Evolutionary conservation across 1,140 invertebrate species (phyloP), one percentile per base, ranked within the genome.

Genomic region (Drosophila truncata): DNA sequence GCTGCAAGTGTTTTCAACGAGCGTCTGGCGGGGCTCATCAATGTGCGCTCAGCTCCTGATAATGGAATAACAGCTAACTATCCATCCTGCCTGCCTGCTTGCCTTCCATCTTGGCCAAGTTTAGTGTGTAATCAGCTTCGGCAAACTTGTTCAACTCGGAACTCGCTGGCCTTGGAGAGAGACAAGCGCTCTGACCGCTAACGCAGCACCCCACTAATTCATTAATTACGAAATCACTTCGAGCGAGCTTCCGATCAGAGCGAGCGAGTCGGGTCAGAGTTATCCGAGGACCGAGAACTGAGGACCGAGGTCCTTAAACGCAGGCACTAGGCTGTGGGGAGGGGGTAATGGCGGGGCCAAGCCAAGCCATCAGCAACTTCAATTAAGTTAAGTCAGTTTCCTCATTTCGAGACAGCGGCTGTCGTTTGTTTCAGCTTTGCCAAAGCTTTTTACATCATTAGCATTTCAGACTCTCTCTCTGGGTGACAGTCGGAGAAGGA

Each of bases 361-460:
- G 55, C 65, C 42, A 65, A 54, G 76, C 75, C 81, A 84, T 70
- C 77, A 69, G 81, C 85, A 90, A 90, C 85, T 90, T 90, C 85
- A 90, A 90, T 90, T 90, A 90, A 90, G 86, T 90, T 90, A 90
- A 90, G 85, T 90, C 85, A 90, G 85, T 90, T 90, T 84, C 78
- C 85, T 90, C 85, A 90, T 90, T 85, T 85, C 66, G 74, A 75
- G 78, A 64, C 79, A 54, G 47, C 65, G 88, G 86, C 88, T 90
- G 85, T 85, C 85, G 81, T 90, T 90, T 90, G 85, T 90, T 90
- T 90, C 85, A 90, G 86, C 71, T 73, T 73, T 73, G 78, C 29
- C 65, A 64, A 70, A 82, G 82, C 82, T 90, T 90, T 90, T 90
- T 88, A 90, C 85, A 88, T 88, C 85, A 88, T 90, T 88, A 88